Conservation (phyloP, 1,140 invertebrate genomes). For the Heliconius hermathena region DNA sequence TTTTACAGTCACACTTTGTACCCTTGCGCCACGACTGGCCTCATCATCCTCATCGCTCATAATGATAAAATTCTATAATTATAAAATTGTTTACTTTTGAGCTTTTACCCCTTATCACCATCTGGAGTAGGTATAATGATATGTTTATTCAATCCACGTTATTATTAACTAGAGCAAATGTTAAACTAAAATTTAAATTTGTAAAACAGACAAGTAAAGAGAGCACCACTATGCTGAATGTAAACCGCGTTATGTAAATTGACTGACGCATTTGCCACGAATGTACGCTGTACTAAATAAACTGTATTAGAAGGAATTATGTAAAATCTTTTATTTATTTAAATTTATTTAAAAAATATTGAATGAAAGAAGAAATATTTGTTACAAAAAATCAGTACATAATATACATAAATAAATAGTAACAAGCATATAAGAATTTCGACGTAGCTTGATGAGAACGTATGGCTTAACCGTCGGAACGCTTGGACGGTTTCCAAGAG, state of each 20-base stretch:
- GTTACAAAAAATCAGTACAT: background rate
- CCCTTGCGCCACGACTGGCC: too few relatives aligned
- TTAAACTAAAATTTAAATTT: constrained; percentile 30
- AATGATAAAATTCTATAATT: too few relatives aligned
- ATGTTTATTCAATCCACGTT: constrained; percentile 17
- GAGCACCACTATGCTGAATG: constrained; percentile 19
- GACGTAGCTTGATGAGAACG: too few relatives aligned
- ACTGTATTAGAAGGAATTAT: background rate
- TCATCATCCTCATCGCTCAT: too few relatives aligned
- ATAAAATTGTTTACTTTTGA: background rate
- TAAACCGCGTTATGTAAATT: constrained; percentile 34
- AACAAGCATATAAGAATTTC: too few relatives aligned
- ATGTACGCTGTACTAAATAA: constrained; percentile 3
- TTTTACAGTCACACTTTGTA: too few relatives aligned
- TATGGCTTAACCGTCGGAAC: too few relatives aligned
- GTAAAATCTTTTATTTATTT: background rate
- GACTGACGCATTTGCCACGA: constrained; percentile 19
- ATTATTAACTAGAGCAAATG: constrained; percentile 19
- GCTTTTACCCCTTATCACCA: background rate
- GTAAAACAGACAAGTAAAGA: constrained; percentile 23
- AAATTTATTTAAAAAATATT: background rate
- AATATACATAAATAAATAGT: too few relatives aligned
- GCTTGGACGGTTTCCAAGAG: too few relatives aligned
- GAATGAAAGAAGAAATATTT: background rate
- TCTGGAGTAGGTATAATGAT: background rate